Percentiles rank a stretch among this genome's conserved stretches.
phyloP scores from a whole-genome alignment of 2,797 vertebrate genomes.

The Acropternis orthonyx region DNA sequence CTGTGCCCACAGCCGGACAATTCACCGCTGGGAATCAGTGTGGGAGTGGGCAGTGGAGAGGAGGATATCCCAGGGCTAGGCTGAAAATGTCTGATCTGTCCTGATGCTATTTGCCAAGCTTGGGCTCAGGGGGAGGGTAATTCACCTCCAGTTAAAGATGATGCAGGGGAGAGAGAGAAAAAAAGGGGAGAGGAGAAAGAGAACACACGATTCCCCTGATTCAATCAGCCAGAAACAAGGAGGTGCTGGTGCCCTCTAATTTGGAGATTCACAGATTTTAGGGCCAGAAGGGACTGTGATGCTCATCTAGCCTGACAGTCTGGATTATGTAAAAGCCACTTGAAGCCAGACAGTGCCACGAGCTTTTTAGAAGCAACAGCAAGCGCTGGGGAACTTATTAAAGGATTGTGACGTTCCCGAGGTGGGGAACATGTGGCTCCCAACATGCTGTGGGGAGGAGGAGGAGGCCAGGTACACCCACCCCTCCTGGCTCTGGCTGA shows the following conservation, averaged over 20 bases:
- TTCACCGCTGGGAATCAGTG: background rate
- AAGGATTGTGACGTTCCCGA: background rate
- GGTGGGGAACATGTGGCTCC: background rate
- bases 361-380: slow-evolving; percentile 3
- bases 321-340: slow-evolving; percentile 56
- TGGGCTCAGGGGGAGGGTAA: background rate
- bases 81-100: background rate
- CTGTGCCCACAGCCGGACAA: background rate
- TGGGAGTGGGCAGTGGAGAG: background rate
- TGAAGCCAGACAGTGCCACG: slow-evolving; percentile 52
- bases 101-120: background rate
- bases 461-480: background rate
- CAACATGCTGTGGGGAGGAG: background rate
- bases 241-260: slow-evolving; percentile 57
- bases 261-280: slow-evolving; percentile 47
- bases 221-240: slow-evolving; percentile 46
- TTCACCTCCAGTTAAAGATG: background rate
- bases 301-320: slow-evolving; percentile 53
- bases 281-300: slow-evolving; percentile 31
- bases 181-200: background rate
- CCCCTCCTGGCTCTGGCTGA: background rate
- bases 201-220: slow-evolving; percentile 25
- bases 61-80: background rate
- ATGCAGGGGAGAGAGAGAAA: background rate
- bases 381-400: background rate